A percentile compares a stretch with the other conserved stretches of the same genome.
Evolutionary conservation across 2,888 invertebrate species (phyloP).

Genomic region (Morpho achilles): DNA sequence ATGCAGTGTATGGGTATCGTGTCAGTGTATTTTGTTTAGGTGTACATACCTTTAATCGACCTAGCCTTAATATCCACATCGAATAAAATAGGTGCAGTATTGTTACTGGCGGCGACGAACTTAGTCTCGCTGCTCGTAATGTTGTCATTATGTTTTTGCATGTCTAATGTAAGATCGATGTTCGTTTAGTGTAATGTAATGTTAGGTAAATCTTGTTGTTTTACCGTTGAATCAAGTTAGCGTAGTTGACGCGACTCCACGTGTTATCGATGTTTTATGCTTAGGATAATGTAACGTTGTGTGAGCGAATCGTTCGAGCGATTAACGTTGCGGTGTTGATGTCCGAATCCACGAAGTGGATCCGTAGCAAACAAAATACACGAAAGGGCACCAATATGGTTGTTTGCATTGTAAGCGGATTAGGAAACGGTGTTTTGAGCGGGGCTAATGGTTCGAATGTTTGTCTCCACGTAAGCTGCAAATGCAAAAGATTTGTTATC

Average conservation of each 20-base stretch:
- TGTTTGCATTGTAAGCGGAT: conserved; percentile 28
- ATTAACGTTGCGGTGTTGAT: conserved; percentile 37
- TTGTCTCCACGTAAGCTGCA: conserved; percentile 73
- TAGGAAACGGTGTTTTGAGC: conserved; percentile 27
- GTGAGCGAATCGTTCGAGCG: conserved; percentile 73
- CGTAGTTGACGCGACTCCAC: conserved; percentile 54
- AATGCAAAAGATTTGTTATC: conserved; percentile 79
- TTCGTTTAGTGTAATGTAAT: conserved; percentile 61
- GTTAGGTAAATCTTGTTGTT: conserved; percentile 54
- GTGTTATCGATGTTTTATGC: conserved; percentile 70
- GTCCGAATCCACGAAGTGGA: conserved; percentile 20
- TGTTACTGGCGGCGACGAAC: conserved; percentile 33
- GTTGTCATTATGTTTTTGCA: conserved; percentile 61
- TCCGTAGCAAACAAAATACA: conserved; percentile 9
- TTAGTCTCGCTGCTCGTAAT: conserved; percentile 31
- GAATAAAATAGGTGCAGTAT: conserved; percentile 66
- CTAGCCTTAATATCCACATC: conserved; percentile 77
- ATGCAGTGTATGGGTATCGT: conserved; percentile 57
- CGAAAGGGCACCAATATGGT: conserved; percentile 2
- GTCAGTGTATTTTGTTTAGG: conserved; percentile 64
- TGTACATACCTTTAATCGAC: conserved; percentile 64
- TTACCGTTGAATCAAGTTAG: conserved; percentile 51
- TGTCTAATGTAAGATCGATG: conserved; percentile 69
- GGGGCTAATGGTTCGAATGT: conserved; percentile 70
- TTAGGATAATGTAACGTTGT: conserved; percentile 65